Evolutionary conservation across 2,113 vertebrate genomes (phyloP).

Genomic region (Trichomycterus rosablanca): DNA sequence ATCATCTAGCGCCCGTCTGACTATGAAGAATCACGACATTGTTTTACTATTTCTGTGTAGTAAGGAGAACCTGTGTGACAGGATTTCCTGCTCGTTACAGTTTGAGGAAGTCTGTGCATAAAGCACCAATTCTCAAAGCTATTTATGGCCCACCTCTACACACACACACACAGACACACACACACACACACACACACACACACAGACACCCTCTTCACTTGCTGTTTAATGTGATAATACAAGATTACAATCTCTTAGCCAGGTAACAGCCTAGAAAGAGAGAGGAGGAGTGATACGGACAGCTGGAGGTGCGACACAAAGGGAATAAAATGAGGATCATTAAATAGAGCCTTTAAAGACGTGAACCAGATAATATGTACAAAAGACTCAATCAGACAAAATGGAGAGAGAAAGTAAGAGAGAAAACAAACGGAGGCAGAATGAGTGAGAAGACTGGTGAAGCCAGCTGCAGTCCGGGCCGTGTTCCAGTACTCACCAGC

Average conservation of each 20-base stretch:
- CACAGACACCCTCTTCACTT: not conserved
- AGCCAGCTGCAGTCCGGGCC: slow-evolving; percentile 38
- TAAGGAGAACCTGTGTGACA: slow-evolving; percentile 17
- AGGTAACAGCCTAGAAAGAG: not conserved
- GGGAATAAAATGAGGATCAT: not conserved
- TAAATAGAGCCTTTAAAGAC: not conserved
- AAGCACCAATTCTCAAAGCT: not conserved
- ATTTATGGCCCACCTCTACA: not conserved
- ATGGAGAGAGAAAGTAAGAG: not conserved
- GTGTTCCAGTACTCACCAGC: slow-evolving; percentile 34
- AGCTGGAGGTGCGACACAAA: no score
- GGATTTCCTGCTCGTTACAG: slow-evolving; percentile 12
- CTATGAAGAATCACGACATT: not conserved
- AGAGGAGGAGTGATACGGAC: no score
- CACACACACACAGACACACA: not conserved
- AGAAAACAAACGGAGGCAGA: not conserved
- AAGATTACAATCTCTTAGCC: not conserved
- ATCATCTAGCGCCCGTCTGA: no score
- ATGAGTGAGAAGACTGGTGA: slow-evolving; percentile 5
- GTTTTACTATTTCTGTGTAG: not conserved
- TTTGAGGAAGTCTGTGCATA: not conserved
- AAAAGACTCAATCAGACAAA: not conserved
- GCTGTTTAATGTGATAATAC: not conserved
- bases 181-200: not conserved
- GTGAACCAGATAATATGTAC: no score